Evolutionary conservation across 1,140 invertebrate genomes (phyloP), one percentile per base, ranked within the genome.

Genomic region (Drosophila truncata): DNA sequence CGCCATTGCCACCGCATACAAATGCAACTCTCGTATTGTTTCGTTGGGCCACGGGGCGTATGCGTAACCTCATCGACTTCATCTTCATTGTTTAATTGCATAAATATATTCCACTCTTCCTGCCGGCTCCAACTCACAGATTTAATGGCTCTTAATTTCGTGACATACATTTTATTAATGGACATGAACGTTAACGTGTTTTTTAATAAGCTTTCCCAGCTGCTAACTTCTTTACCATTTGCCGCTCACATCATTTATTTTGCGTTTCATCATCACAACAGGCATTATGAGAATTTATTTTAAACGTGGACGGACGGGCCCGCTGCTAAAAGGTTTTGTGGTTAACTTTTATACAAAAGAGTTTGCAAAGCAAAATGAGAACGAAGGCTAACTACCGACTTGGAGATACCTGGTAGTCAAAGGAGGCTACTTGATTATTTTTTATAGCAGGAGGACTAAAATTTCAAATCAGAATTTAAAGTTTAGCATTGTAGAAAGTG

Each of bases 161-260:
- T 60, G 79, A 66, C 83, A 79, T 59, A 78, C 73, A 75, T 82
- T 82, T 79, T 82, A 79, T 87, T 87, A 86, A 87, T 82, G 82
- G 69, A 73, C 82, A 72, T 71, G 85, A 86, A 69, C 50, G 70
- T 60, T 69, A 86, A 86, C 64, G 58, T 50, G 47, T 37, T 75
- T 72, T 85, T 79, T 85, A 74, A 82, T 78, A 82, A 69, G 59
- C 61, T 50, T 41, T 18, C 54, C 58, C 18, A 33, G 16, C 63
- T 29, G 14, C 20, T n/a, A 10, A 46, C 71, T 55, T 54, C 41
- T 37, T 54, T 74, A 13, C 31, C 35, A 31, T n/a, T 55, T 14
- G 16, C 31, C 49, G 50, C 47, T 29, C 33, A 29, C 13, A 29
- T 62, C 11, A 55, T 55, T 55, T 69, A 37, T 62, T 71, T 29